Base-by-base conservation (phyloP, 2,113 vertebrate genomes). In the Corythaixoides concolor region DNA sequence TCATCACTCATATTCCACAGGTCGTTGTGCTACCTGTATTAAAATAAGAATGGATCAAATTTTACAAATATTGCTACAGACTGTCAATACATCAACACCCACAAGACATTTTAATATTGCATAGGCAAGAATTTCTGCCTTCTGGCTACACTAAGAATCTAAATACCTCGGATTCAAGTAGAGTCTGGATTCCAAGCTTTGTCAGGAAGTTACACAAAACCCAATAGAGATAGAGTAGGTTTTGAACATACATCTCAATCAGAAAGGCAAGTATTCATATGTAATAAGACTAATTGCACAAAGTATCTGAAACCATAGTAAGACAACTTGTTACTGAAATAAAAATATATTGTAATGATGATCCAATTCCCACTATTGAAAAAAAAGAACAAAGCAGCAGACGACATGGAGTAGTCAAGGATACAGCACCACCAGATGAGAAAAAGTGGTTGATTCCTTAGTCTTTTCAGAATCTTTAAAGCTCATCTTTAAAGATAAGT, bases 1-100 rank as follows among this genome's bases (percentile, higher is more conserved):
- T 99, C 99, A 99, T 99, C 99, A 99, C 99, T 99, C 99, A 99
- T 99, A 99, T 99, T 99, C 99, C 98, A 99, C 97, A 98, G 98
- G 98, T 99, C 98, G 98, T 98, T 98, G 98, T 98, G 94, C 96
- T 97, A 97, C 98, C 99, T 99, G 85, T 26, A 94, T 95, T 83
- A 95, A 98, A 95, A 92, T 16, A 35, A 67, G 60, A 96, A 93
- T 13, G 41, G 55, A 88, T 94, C 8, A 45, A 15, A n/a, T 90
- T 86, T 91, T 62, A 91, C 4, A 85, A 45, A 37, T 68, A 78
- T 27, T 67, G 22, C 37, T 78, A 88, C 2, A 49, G 75, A 18
- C 80, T 55, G 82, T 12, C 30, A 70, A 87, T 45, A 59, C 8
- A 82, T 39, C 11, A 95, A 49, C 33, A 85, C 33, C 53, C 75